Evolutionary conservation across 2,113 vertebrate genomes (phyloP).

Genomic region (Carassius auratus): DNA sequence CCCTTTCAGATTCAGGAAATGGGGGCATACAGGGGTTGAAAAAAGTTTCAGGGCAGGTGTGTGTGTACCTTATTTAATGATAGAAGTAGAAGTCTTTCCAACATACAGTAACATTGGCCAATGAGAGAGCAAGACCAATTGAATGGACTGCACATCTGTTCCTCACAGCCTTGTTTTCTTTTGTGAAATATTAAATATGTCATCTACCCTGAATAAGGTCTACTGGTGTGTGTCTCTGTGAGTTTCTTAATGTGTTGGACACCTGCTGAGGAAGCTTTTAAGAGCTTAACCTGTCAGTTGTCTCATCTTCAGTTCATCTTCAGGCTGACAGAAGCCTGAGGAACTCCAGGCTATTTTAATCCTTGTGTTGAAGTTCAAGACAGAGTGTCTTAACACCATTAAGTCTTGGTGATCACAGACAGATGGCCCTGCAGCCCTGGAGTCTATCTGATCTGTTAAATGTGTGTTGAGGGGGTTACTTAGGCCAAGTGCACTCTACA

Average conservation of each 20-base stretch:
- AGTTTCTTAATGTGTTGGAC: neutral
- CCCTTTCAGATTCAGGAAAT: constrained; percentile 36
- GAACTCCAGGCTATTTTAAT: constrained; percentile 16
- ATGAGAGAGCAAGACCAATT: neutral
- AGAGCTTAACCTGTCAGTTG: constrained; percentile 40
- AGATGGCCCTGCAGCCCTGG: neutral
- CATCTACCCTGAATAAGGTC: neutral
- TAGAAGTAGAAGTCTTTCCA: neutral
- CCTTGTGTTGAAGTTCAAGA: constrained; percentile 24
- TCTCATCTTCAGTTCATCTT: neutral
- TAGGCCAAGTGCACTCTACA: neutral
- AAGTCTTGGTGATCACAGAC: neutral
- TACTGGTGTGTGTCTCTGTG: neutral
- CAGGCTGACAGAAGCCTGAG: neutral
- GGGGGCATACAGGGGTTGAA: neutral
- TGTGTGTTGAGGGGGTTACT: neutral
- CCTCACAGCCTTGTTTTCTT: neutral
- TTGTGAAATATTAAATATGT: neutral
- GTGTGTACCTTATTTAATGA: neutral
- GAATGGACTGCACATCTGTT: neutral
- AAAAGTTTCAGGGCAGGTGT: neutral
- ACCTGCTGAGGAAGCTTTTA: constrained; percentile 43
- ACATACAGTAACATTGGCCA: neutral
- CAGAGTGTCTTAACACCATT: neutral
- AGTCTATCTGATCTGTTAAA: neutral